Base-by-base conservation (phyloP, 2,797 vertebrate species). In the Gallinago solitaria region DNA sequence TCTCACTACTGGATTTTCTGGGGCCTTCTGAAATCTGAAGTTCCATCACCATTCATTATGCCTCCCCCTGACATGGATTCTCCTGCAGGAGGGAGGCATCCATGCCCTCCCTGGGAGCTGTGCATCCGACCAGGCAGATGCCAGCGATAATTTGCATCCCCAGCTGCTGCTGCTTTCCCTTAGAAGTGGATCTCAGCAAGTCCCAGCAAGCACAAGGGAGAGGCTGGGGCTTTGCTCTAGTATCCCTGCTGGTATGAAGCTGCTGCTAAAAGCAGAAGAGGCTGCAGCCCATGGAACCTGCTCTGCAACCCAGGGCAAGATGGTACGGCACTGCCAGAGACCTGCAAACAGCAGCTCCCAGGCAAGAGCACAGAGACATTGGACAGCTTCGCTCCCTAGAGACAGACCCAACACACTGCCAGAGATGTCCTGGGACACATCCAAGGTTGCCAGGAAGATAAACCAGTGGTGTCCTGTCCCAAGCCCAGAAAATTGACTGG, bases 161-260 rank as follows among this genome's bases (percentile, higher is more conserved):
- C 96, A 97, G 90, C 94, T 97, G 95, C 88, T 92, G 50, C 61
- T 6, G 5, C 71, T 93, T 61, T 92, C 68, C 73, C 54, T 91
- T 77, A 84, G 19, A 97, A 91, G 59, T 12, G 7, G 39, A 64
- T 63, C 54, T 86, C 50, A 7, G 76, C 77, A 93, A 85, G 87
- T 21, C 78, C 59, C 41, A 41, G 68, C 37, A 67, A 75, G 39
- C 16, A 21, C 2, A 5, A 85, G 43, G n/a, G 8, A 83, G 19
- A 69, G 51, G 37, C 65, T 69, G 70, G 24, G 53, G 73, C 80
- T 83, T 93, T 67, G 53, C 6, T 95, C 56, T 88, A 76, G 71
- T 37, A 79, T 54, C 89, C n/a, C 45, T 51, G 53, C 48, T 80
- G 15, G 8, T 30, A 71, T 45, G 43, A 86, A 76, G 57, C 32